Base-by-base conservation (phyloP, 1,140 invertebrate genomes). In the Zaprionus ornatus region DNA sequence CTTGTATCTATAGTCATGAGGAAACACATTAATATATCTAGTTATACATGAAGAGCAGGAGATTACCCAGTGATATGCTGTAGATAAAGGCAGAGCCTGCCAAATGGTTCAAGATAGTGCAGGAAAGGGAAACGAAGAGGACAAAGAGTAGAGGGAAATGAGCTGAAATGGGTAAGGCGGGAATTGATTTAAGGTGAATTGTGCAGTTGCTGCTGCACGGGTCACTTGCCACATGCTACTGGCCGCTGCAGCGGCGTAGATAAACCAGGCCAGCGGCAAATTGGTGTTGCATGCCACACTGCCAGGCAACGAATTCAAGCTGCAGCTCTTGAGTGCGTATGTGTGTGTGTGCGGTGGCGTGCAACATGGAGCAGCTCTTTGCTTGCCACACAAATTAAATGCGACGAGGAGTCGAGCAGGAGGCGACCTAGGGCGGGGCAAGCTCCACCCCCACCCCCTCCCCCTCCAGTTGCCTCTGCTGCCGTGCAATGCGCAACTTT, bases 401-500 rank as follows among this genome's bases (percentile, higher is more conserved):
- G 29, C 35, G 19, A 29, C 63, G 9, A 12, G 32, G 29, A 29
- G 17, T 29, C 59, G 13, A 12, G 25, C 13, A 17, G 23, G 2
- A 40, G 55, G 7, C 10, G 19, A 19, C 9, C 29, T 32, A 32
- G 9, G 29, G 13, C 13, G 15, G 13, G 37, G 40, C 40, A 42
- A n/a, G n/a, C 40, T 3, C 37, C 13, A 15, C 40, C 40, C n/a
- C n/a, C n/a, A 2, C n/a, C n/a, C 5, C n/a, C 35, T 40, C 0
- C 13, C 17, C 37, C 17, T 25, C 29, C 3, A 29, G 29, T 29
- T 29, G 9, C 29, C 29, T 3, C 2, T 32, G 52, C 37, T 54
- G 40, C 65, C 32, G 35, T 66, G 57, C 63, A 67, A 76, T 74
- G 80, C 77, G 80, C 77, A 80, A 87, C 81, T 85, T 90, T 90